Evolutionary conservation across 1,140 invertebrate species (phyloP).

Genomic region (Megalonaias nervosa): DNA sequence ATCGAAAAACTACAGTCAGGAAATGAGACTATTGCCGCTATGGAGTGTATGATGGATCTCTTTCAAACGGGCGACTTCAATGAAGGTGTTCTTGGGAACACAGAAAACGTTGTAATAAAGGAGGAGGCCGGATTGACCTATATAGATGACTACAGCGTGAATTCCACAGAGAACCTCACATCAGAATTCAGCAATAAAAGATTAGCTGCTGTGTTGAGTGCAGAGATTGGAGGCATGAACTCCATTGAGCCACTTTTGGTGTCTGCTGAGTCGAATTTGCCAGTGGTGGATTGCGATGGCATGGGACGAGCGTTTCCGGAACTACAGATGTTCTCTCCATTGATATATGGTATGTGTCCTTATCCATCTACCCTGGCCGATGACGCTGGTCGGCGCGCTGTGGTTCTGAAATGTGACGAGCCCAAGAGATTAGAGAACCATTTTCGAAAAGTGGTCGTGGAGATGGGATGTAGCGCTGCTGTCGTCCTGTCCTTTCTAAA

Average conservation of each 20-base stretch:
- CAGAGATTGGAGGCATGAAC: slow-evolving; percentile 65
- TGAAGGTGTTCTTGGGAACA: slow-evolving; percentile 37
- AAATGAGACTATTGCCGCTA: slow-evolving; percentile 43
- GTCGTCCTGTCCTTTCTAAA: slow-evolving; percentile 40
- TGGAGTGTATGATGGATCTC: slow-evolving; percentile 53
- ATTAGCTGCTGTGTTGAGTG: slow-evolving; percentile 55
- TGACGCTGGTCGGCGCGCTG: slow-evolving; percentile 50
- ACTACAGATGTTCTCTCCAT: slow-evolving; percentile 61
- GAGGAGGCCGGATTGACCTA: slow-evolving; percentile 41
- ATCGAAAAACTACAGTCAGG: slow-evolving; percentile 54
- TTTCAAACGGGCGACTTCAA: slow-evolving; percentile 39
- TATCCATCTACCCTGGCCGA: slow-evolving; percentile 55
- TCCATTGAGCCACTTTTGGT: slow-evolving; percentile 61
- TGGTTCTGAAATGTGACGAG: slow-evolving; percentile 39
- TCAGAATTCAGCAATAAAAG: slow-evolving; percentile 18
- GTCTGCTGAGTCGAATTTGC: slow-evolving; percentile 53
- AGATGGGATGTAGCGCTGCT: slow-evolving; percentile 58
- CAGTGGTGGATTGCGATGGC: slow-evolving; percentile 63
- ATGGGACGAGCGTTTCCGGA: slow-evolving; percentile 69
- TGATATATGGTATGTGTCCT: slow-evolving; percentile 53
- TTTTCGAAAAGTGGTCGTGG: slow-evolving; percentile 51
- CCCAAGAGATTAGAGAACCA: slow-evolving; percentile 60
- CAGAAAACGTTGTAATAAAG: slow-evolving; percentile 41
- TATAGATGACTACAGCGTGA: slow-evolving; percentile 51
- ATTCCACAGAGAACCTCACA: not conserved